These are phyloP conservation scores for Parambassis ranga DNA, from an alignment of 2,797 vertebrate species.

Conservation along the genomic window DNA sequence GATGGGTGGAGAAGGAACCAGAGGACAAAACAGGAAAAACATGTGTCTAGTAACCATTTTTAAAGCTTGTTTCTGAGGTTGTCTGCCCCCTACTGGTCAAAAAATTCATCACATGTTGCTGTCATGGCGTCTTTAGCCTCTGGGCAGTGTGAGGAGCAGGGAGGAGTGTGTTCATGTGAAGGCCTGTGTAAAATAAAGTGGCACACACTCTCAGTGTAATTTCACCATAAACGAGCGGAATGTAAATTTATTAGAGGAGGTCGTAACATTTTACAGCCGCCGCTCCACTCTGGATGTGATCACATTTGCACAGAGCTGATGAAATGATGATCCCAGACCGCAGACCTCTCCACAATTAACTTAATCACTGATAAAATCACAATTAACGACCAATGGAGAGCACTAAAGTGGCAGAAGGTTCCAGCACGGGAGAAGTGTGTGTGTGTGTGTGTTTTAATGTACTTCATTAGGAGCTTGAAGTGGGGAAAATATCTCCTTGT, in stretches of 20 bases:
- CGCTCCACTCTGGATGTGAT: conserved; percentile 45
- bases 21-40: too few relatives aligned
- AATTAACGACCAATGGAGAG: conserved; percentile 26
- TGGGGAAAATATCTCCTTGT: background rate
- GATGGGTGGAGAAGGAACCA: too few relatives aligned
- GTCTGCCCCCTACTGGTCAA: background rate
- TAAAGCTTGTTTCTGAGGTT: background rate
- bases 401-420: conserved; percentile 40
- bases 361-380: conserved; percentile 45
- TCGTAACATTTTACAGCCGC: conserved; percentile 61
- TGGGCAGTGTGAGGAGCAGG: conserved; percentile 21
- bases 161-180: background rate
- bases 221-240: conserved; percentile 43
- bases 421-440: too few relatives aligned
- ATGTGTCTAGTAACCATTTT: too few relatives aligned
- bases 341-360: conserved; percentile 31
- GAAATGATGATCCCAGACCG: conserved; percentile 46
- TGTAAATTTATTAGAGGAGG: conserved; percentile 59
- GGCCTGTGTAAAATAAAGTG: conserved; percentile 32
- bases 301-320: conserved; percentile 50
- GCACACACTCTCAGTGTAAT: conserved; percentile 30
- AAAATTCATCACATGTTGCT: too few relatives aligned
- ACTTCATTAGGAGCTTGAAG: background rate
- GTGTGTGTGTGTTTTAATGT: too few relatives aligned
- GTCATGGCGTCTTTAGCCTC: too few relatives aligned